Percentiles rank a stretch among this genome's conserved stretches.
These are phyloP conservation scores for Bicyclus anynana DNA, from an alignment of 1,140 invertebrate genomes.

Conservation along the genomic window DNA sequence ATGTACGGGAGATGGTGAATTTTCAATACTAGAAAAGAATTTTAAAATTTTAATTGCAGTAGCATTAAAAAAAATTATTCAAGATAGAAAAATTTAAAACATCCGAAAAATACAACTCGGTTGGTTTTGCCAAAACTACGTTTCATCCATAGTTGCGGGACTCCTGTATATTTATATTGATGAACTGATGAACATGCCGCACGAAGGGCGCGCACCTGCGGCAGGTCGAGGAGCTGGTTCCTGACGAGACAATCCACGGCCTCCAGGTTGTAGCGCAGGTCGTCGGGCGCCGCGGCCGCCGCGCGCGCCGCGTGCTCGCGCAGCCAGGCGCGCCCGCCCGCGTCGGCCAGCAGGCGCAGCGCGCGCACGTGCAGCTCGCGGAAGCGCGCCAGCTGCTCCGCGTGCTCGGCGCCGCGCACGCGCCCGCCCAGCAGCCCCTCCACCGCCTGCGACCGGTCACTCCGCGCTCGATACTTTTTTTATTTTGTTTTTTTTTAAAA, in stretches of 20 bases:
- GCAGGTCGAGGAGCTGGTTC: conserved; percentile 80
- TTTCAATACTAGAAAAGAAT: too few species aligned
- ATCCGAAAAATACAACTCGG: too few species aligned
- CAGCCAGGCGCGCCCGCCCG: conserved; percentile 92
- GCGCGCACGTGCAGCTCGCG: conserved; percentile 93
- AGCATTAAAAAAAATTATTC: too few species aligned
- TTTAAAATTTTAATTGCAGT: too few species aligned
- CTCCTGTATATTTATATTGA: background rate
- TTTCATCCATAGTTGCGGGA: background rate
- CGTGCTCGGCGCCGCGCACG: conserved; percentile 78
- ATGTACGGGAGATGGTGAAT: too few species aligned
- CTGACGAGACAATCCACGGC: conserved; percentile 93
- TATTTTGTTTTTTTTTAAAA: too few species aligned
- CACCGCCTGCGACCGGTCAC: conserved; percentile 87
- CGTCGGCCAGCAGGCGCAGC: conserved; percentile 93
- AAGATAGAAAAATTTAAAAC: too few species aligned
- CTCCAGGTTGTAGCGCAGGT: conserved; percentile 93
- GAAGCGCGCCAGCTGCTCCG: conserved; percentile 86
- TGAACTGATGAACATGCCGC: background rate
- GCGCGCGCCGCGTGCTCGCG: conserved; percentile 92
- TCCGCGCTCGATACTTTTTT: too few species aligned
- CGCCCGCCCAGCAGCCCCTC: conserved; percentile 92
- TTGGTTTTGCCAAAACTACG: too few species aligned
- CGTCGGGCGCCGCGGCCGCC: conserved; percentile 90
- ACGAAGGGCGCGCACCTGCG: too few species aligned